Evolutionary conservation across 2,113 vertebrate genomes (phyloP), one percentile per base, ranked within the genome.

Genomic region (Rhynchopsitta pachyrhyncha): DNA sequence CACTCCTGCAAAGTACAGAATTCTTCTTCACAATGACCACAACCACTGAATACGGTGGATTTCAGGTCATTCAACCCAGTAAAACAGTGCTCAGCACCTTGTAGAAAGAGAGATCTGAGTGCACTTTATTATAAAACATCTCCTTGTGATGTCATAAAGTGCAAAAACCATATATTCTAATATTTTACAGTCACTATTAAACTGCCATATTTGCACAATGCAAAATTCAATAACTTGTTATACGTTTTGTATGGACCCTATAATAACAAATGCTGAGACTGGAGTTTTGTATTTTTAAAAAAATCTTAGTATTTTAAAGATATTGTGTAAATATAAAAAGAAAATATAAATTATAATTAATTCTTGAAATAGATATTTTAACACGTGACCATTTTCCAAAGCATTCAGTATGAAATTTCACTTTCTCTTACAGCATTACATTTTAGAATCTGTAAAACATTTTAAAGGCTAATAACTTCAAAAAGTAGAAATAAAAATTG

Each of bases 261-360:
- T 20, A 84, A 28, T 46, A 71, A 88, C 79, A 89, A 73, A 66
- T 46, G 19, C 3, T 74, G 82, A 95, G 88, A 94, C 44, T 52
- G 41, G 91, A 90, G 68, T 28, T 92, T 92, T 75, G 24, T 10
- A 94, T 68, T 67, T 90, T 95, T 87, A 88, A 95, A 95, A 97
- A 97, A 94, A 86, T 71, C 88, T 82, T 79, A 81, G 78, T 82
- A 96, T 84, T 97, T 96, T 95, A 93, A 96, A 92, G 83, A 90
- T 83, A 73, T 49, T 71, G 76, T 80, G 92, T 90, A 95, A 95
- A 88, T 97, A 97, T 68, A 96, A 97, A 97, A 97, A 92, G 95
- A 96, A 98, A 98, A 97, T 91, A 97, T 97, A 98, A 97, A 92
- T 97, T 98, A 97, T 95, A 97, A 91, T 93, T 92, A 79, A 95